Evolutionary conservation across 2,113 vertebrate genomes (phyloP).

Genomic region (Myrmecobius fasciatus): DNA sequence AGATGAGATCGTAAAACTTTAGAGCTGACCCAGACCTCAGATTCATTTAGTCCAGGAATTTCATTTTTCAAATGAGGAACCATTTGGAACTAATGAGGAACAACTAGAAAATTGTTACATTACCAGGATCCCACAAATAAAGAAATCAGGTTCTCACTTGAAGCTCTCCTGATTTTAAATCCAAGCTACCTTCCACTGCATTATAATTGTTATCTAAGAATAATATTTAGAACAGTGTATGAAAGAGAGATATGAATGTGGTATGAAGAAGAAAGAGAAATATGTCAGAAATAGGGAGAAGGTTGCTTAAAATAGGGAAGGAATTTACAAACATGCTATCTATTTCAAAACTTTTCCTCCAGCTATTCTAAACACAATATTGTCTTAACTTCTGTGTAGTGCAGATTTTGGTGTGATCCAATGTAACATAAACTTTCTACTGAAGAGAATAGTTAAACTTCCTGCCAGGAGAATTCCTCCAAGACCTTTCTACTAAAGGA

Average conservation of each 20-base stretch:
- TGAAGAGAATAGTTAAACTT: neutral
- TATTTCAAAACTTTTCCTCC: neutral
- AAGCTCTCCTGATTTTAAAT: neutral
- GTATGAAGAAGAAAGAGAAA: neutral
- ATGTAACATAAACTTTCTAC: neutral
- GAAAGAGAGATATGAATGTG: neutral
- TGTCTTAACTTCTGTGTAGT: neutral
- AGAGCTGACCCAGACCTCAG: neutral
- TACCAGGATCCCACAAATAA: neutral
- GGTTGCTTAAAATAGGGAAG: neutral
- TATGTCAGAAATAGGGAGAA: neutral
- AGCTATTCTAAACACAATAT: neutral
- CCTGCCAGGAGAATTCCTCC: neutral
- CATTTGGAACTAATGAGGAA: neutral
- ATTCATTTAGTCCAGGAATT: neutral
- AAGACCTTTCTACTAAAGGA: neutral
- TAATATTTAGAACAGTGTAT: neutral
- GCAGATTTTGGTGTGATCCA: neutral
- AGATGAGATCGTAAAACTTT: neutral
- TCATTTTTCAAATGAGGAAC: neutral
- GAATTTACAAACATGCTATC: neutral
- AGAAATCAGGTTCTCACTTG: neutral
- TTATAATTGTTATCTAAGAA: neutral
- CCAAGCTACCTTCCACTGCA: neutral
- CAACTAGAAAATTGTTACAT: neutral